A percentile compares a stretch with the other conserved stretches of the same genome.
phyloP scores from a whole-genome alignment of 2,888 invertebrate genomes.

The Acleris literana region DNA sequence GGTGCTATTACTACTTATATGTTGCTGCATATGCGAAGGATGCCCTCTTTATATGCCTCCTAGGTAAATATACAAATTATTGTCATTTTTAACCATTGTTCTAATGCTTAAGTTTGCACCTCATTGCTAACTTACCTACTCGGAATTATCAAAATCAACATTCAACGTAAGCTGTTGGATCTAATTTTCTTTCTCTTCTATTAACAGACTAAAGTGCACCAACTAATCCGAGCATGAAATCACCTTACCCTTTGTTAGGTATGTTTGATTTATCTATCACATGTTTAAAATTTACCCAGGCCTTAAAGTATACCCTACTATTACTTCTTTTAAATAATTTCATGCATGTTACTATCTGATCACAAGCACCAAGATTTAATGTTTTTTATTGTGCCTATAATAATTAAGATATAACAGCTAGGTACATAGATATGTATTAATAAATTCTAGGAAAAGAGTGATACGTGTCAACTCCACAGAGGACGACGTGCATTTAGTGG shows the following conservation, averaged over 20 bases:
- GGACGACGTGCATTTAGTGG: conserved; percentile 89
- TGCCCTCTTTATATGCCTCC: conserved; percentile 92
- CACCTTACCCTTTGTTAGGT: conserved; percentile 58
- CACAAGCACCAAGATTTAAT: conserved; percentile 30
- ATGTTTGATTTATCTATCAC: conserved; percentile 18
- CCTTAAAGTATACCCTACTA: not conserved
- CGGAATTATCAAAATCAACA: not conserved
- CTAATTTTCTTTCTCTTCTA: conserved; percentile 51
- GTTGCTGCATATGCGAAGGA: conserved; percentile 93
- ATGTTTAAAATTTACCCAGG: conserved; percentile 19
- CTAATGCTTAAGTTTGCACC: conserved; percentile 16
- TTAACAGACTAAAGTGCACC: conserved; percentile 74
- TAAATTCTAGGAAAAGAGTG: conserved; percentile 88
- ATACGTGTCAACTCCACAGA: conserved; percentile 89
- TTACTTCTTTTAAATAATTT: conserved; percentile 6
- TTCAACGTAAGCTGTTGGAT: not conserved
- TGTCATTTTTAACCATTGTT: conserved; percentile 37
- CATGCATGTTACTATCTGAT: conserved; percentile 8
- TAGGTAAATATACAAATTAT: conserved; percentile 74
- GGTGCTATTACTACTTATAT: conserved; percentile 87
- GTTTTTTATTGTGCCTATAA: conserved; percentile 22
- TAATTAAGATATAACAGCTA: conserved; percentile 59
- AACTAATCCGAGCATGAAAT: conserved; percentile 63
- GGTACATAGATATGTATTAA: conserved; percentile 82
- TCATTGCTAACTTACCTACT: conserved; percentile 8